A percentile compares a stretch with the other conserved stretches of the same genome.
Conservation (phyloP, 2,888 invertebrate genomes). For the Gymnocheta viridis region DNA sequence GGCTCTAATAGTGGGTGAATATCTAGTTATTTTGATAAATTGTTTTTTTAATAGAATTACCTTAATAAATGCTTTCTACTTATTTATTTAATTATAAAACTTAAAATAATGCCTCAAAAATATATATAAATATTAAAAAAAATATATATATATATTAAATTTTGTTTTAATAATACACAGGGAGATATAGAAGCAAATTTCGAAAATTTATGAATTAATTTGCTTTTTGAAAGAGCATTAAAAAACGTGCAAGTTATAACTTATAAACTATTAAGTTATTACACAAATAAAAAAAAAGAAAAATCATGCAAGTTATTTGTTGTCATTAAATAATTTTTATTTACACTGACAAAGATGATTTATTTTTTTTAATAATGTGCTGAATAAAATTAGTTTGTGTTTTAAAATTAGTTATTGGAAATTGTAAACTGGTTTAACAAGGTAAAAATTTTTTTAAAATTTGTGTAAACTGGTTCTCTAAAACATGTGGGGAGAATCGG, state of each 20-base stretch:
- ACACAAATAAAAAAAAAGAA: neutral
- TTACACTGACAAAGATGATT: constrained; percentile 3
- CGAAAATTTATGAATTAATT: constrained; percentile 41
- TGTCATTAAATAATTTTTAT: neutral
- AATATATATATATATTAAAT: constrained; percentile 19
- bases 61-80: neutral
- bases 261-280: neutral
- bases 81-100: neutral
- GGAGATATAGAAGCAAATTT: constrained; percentile 69
- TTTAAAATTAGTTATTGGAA: too few species aligned
- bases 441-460: too few species aligned
- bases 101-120: constrained; percentile 20
- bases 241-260: constrained; percentile 51
- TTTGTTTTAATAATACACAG: constrained; percentile 61
- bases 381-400: too few species aligned
- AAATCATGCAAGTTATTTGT: neutral
- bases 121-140: constrained; percentile 27
- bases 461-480: too few species aligned
- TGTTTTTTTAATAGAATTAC: constrained; percentile 1
- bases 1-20: constrained; percentile 87
- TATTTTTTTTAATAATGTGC: neutral
- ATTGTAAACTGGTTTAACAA: too few species aligned
- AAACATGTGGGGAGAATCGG: too few species aligned
- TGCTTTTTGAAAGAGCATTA: neutral
- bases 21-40: constrained; percentile 82